A percentile compares a stretch with the other conserved stretches of the same genome.
Conservation (phyloP, 2,888 invertebrate species). For the Digitonthophagus gazella region DNA sequence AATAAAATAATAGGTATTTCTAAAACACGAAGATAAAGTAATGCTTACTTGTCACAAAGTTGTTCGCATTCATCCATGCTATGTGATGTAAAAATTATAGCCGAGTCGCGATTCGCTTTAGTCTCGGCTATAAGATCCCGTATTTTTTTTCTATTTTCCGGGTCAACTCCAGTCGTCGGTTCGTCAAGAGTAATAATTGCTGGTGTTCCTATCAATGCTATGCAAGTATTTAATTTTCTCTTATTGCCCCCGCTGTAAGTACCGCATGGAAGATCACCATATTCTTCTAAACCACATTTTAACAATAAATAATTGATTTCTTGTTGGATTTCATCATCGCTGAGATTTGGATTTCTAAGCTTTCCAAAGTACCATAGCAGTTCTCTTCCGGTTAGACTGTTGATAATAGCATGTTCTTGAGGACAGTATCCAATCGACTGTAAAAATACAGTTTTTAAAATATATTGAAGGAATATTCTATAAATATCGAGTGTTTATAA, state of each 20-base stretch:
- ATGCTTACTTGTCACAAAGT: slow-evolving; percentile 56
- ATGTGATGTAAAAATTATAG: slow-evolving; percentile 80
- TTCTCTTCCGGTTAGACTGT: slow-evolving; percentile 62
- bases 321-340: background rate
- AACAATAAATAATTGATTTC: too few relatives aligned
- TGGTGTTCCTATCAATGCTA: slow-evolving; percentile 72
- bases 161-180: slow-evolving; percentile 72
- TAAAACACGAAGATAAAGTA: background rate
- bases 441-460: background rate
- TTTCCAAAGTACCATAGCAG: background rate
- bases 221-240: slow-evolving; percentile 73
- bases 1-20: background rate
- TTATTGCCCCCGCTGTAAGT: slow-evolving; percentile 70
- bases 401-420: slow-evolving; percentile 80
- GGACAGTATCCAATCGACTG: slow-evolving; percentile 83
- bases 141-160: slow-evolving; percentile 54
- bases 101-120: slow-evolving; percentile 42
- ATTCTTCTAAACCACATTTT: slow-evolving; percentile 39
- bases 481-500: too few relatives aligned
- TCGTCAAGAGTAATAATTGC: slow-evolving; percentile 73
- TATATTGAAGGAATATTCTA: too few relatives aligned
- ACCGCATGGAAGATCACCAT: slow-evolving; percentile 43
- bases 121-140: slow-evolving; percentile 44
- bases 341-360: background rate
- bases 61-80: slow-evolving; percentile 87